A percentile compares a stretch with the other conserved stretches of the same genome.
Evolutionary conservation across 2,113 vertebrate species (phyloP).

Genomic region (Halichoerus grypus): DNA sequence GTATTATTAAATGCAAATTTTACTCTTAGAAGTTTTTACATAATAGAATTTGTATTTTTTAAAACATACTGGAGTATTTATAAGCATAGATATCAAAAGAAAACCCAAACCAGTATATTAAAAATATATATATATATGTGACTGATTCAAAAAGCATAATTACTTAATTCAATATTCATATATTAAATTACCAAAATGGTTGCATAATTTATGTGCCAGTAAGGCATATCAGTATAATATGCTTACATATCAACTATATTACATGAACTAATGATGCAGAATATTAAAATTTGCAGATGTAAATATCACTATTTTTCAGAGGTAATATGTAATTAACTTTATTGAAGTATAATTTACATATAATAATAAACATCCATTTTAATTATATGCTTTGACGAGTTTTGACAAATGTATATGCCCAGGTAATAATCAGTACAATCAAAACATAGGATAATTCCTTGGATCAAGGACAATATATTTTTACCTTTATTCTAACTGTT

Average conservation of each 20-base stretch:
- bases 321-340: neutral
- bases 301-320: neutral
- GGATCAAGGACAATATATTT: neutral
- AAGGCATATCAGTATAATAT: neutral
- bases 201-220: neutral
- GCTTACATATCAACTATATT: neutral
- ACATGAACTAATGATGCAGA: neutral
- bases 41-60: neutral
- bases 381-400: neutral
- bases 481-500: neutral
- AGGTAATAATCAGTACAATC: neutral
- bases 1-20: neutral
- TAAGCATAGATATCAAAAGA: neutral
- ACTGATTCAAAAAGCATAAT: neutral
- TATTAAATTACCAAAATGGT: neutral
- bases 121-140: neutral
- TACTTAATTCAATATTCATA: constrained; percentile 17
- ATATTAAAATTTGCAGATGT: neutral
- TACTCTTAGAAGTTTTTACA: neutral
- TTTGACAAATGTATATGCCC: neutral
- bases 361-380: neutral
- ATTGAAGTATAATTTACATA: neutral
- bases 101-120: neutral
- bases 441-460: neutral
- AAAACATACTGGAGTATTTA: neutral